Base-by-base conservation (phyloP, 1,140 invertebrate species). In the Proales similis region DNA sequence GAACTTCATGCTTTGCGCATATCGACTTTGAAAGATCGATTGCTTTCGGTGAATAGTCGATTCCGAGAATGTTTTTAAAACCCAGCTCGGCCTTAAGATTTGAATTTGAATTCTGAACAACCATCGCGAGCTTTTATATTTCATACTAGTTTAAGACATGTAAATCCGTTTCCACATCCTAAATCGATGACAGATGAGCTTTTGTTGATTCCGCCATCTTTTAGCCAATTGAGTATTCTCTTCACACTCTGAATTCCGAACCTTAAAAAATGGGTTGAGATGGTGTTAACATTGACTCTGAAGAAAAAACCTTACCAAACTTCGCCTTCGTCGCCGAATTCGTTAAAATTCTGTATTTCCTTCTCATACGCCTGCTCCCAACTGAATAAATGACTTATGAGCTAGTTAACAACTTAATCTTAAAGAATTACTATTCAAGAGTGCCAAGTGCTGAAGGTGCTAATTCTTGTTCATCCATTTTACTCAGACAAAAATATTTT, bases 291-390 rank as follows among this genome's bases (percentile, higher is more conserved):
- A 2, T 3, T 14, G 20, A 39, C 36, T 14, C n/a, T n/a, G n/a
- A n/a, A 39, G 20, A 3, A 2, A 14, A 2, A 39, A 39, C n/a
- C 38, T 4, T 47, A 61, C 64, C 64, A 65, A 20, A 65, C 27
- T 65, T 65, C 64, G 4, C 64, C 64, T 38, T 48, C 64, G 32
- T 65, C 64, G 5, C 64, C 64, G 27, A 48, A 62, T 27, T 65
- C 60, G 20, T 65, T 48, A 39, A 65, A 65, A 47, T 65, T 65
- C 17, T 48, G 20, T 20, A 65, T 38, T 29, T 65, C 60, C 39
- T 46, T 46, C 14, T 46, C 42, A 36, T 65, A 65, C 9, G 57
- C 24, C 45, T 30, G 33, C 29, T 60, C 32, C 64, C 64, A 65
- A 36, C 64, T 65, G 12, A 22, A 14, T 20, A 26, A 42, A 57